Evolutionary conservation across 2,888 invertebrate genomes (phyloP), one percentile per base, ranked within the genome.

Genomic region (Brenthis hecate): DNA sequence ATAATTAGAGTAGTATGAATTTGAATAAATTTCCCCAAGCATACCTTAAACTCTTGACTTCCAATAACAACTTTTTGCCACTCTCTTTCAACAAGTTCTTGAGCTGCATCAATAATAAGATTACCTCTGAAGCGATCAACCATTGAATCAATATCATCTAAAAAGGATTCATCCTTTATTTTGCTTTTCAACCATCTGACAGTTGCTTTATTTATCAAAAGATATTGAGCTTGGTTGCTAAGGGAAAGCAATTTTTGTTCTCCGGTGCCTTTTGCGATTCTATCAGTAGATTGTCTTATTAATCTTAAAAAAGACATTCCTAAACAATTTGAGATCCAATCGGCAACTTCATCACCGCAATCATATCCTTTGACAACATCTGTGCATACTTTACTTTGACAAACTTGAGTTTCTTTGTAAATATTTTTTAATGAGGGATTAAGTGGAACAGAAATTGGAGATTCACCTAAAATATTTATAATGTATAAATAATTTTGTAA

Each of bases 41-140:
- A 8, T 58, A 96, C 97, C 93, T 94, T 91, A 80, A 97, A 96
- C 66, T 86, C 81, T 73, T 94, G 85, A 65, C 93, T 91, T 57
- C 96, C 96, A 77, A 98, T 95, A 61, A 87, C 81, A 68, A 98
- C 79, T 68, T 87, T 82, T 19, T 93, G 86, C 95, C 97, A 97
- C 1, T 93, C 85, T 63, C 95, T 95, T 92, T 99, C 99, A 43
- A 95, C 94, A 79, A 98, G 96, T n/a, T 97, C 94, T 36, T 91
- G 79, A 2, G 93, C 87, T 65, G 96, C 96, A 73, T 95, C 94
- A 14, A 98, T 93, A 2, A 99, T 94, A 53, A 99, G 93, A 89
- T 99, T 99, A n/a, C 97, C 96, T 80, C 99, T 94, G 86, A 99
- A 99, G 76, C 99, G 93, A 71, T 94, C 93, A 3, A 96, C 91